Percentiles rank a stretch among this genome's conserved stretches.
Conservation (phyloP, 1,140 invertebrate genomes). For the Lepidotrigona ventralis region DNA sequence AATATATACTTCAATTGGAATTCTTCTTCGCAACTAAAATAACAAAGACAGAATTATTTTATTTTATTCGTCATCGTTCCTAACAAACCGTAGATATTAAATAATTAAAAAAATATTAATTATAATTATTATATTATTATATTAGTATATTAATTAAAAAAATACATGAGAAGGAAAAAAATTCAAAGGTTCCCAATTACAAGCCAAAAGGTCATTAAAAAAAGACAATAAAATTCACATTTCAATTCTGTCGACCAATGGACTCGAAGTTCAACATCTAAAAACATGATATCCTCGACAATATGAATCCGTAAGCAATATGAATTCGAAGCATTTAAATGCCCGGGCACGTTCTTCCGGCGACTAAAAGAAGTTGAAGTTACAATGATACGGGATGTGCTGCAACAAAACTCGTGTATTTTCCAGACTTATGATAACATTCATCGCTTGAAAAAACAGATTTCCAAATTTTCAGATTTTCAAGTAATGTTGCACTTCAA, state of each 20-base stretch:
- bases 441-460: constrained; percentile 24
- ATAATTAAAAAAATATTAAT: neutral
- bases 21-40: neutral
- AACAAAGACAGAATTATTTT: neutral
- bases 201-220: neutral
- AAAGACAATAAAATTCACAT: neutral
- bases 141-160: neutral
- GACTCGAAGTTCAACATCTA: neutral
- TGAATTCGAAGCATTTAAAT: constrained; percentile 8
- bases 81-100: neutral
- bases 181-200: neutral
- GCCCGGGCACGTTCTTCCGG: constrained; percentile 31
- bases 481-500: too few species aligned
- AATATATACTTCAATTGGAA: neutral
- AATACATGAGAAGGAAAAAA: too few species aligned
- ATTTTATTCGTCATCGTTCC: neutral
- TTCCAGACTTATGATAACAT: constrained; percentile 15
- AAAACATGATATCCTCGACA: neutral
- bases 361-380: constrained; percentile 55
- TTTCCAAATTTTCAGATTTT: too few species aligned
- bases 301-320: neutral
- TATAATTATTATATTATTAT: too few species aligned
- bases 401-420: too few species aligned
- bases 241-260: neutral
- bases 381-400: constrained; percentile 40